These are phyloP conservation scores for Polypterus bichir DNA, from an alignment of 2,113 vertebrate genomes.

Conservation along the genomic window DNA sequence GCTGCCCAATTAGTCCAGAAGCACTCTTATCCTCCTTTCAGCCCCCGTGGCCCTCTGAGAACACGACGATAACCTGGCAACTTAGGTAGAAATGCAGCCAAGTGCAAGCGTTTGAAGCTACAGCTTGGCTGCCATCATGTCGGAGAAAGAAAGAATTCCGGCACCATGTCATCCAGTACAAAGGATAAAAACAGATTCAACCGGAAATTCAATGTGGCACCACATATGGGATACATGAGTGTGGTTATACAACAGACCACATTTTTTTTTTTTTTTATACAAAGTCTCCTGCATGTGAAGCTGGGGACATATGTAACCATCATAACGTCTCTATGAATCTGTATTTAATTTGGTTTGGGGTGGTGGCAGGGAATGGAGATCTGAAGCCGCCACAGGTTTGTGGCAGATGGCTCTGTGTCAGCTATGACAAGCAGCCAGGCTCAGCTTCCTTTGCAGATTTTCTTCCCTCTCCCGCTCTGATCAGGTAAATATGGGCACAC, in stretches of 20 bases:
- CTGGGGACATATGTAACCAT: slow-evolving; percentile 87
- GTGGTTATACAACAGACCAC: slow-evolving; percentile 80
- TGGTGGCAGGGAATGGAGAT: slow-evolving; percentile 64
- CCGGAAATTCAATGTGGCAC: slow-evolving; percentile 92
- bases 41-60: slow-evolving; percentile 65
- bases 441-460: slow-evolving; percentile 80
- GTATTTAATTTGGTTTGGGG: slow-evolving; percentile 78
- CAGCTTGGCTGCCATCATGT: slow-evolving; percentile 75
- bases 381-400: slow-evolving; percentile 89
- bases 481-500: slow-evolving; percentile 95
- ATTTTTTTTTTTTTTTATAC: slow-evolving; percentile 50
- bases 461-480: slow-evolving; percentile 64
- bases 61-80: slow-evolving; percentile 79
- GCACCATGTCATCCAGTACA: slow-evolving; percentile 69
- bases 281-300: slow-evolving; percentile 75
- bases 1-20: slow-evolving; percentile 56
- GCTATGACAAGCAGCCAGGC: slow-evolving; percentile 89
- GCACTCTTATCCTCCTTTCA: slow-evolving; percentile 49
- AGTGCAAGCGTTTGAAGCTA: slow-evolving; percentile 66
- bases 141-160: slow-evolving; percentile 65
- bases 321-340: slow-evolving; percentile 73
- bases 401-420: slow-evolving; percentile 95
- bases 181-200: slow-evolving; percentile 73
- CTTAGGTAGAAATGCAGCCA: slow-evolving; percentile 74
- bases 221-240: slow-evolving; percentile 91